phyloP scores from a whole-genome alignment of 2,888 invertebrate genomes.

The Ypsolopha scabrella region DNA sequence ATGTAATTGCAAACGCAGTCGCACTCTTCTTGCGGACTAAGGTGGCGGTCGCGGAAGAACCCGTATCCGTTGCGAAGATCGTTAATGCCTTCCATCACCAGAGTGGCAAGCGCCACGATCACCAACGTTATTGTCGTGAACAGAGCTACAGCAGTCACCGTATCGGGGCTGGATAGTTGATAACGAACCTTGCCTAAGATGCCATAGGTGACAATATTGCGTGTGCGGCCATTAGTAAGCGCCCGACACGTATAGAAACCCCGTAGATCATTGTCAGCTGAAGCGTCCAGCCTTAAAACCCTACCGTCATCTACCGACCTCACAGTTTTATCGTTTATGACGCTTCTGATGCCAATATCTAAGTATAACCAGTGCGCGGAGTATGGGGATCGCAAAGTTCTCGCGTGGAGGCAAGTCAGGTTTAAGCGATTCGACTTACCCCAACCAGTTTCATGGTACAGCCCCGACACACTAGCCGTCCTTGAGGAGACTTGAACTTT shows the following conservation, averaged over 20 bases:
- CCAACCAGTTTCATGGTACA: conserved; percentile 51
- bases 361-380: conserved; percentile 44
- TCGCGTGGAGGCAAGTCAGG: conserved; percentile 47
- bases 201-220: conserved; percentile 54
- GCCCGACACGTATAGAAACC: conserved; percentile 57
- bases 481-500: conserved; percentile 45
- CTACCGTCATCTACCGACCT: conserved; percentile 41
- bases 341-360: conserved; percentile 29
- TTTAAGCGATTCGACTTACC: conserved; percentile 45
- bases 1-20: conserved; percentile 48
- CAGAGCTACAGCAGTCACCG: conserved; percentile 38
- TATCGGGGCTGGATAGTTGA: conserved; percentile 34
- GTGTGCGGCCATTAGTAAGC: conserved; percentile 31
- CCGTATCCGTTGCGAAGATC: conserved; percentile 51
- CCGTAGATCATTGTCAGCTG: conserved; percentile 36
- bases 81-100: conserved; percentile 43
- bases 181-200: conserved; percentile 40
- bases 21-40: conserved; percentile 45
- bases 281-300: conserved; percentile 37
- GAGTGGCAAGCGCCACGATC: conserved; percentile 38
- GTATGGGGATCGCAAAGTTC: conserved; percentile 24
- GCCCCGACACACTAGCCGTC: conserved; percentile 52
- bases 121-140: conserved; percentile 41
- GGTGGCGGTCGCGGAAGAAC: conserved; percentile 49
- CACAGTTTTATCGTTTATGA: conserved; percentile 23